Base-by-base conservation (phyloP, 2,888 invertebrate genomes). In the Macrosoma leucophasiata region DNA sequence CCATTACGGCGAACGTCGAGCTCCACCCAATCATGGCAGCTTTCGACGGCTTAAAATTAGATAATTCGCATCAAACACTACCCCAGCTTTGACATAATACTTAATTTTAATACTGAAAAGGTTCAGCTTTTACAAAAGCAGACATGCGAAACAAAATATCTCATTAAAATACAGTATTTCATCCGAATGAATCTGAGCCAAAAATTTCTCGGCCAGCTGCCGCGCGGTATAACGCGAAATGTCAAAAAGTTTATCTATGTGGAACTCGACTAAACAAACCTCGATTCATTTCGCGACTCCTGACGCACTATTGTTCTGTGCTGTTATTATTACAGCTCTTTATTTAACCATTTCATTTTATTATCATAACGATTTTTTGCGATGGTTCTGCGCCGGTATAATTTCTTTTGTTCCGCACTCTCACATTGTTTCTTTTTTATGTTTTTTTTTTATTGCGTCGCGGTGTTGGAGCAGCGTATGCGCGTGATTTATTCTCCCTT, bases 291-390 rank as follows among this genome's bases (percentile, higher is more conserved):
- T 62, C 60, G 49, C 59, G 61, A 62, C 62, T 67, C 62, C 66
- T 71, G 69, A 71, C 74, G 56, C 53, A 60, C 60, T 62, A 77
- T 84, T 84, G 79, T 82, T 82, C 79, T 79, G 72, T 43, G 44
- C 56, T 52, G 58, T 68, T 76, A 76, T 82, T 79, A 78, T 82
- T 72, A 69, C 69, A 54, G 63, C 62, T 64, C 75, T 78, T 72
- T 77, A 75, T 77, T 75, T 69, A 75, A 67, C 64, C 69, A 73
- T 78, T 79, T 73, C 63, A 68, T 75, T 71, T 79, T 79, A 81
- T 81, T 78, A 78, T 78, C 62, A 78, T 77, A 76, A 78, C 73
- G 71, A 71, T 81, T 81, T 82, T 84, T 75, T 65, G 71, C 68
- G 57, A 68, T 69, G 67, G 62, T 75, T 78, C 69, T 67, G 63